Conservation (phyloP, 2,797 vertebrate genomes). For the Smutsia gigantea region DNA sequence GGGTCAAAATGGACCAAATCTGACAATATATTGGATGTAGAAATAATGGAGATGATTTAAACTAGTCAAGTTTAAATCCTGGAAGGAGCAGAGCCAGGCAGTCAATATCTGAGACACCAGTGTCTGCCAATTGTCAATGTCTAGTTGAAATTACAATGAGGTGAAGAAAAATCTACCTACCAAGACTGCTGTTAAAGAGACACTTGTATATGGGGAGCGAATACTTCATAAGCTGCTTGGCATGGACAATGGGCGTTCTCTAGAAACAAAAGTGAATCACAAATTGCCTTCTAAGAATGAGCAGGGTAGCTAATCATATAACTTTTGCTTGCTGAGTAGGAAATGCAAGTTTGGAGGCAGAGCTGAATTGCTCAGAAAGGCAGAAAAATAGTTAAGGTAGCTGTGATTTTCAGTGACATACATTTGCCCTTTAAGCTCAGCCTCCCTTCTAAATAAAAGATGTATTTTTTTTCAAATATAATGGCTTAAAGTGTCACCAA, state of each 20-base stretch:
- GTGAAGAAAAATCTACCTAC: neutral
- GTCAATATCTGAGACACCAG: neutral
- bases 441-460: slow-evolving; percentile 23
- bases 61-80: slow-evolving; percentile 40
- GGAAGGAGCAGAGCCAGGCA: neutral
- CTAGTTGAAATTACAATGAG: neutral
- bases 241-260: neutral
- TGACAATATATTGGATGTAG: neutral
- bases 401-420: neutral
- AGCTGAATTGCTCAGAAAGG: slow-evolving; percentile 55
- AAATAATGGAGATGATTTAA: neutral
- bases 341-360: slow-evolving; percentile 56
- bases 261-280: neutral
- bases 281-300: neutral
- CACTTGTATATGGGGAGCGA: neutral
- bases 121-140: neutral
- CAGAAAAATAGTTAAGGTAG: neutral
- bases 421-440: neutral
- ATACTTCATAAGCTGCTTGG: neutral
- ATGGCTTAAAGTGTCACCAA: neutral
- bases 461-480: slow-evolving; percentile 7
- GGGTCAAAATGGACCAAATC: neutral
- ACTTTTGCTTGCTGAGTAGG: neutral
- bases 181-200: neutral
- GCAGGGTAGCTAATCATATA: neutral